These are phyloP conservation scores for Megaleporinus macrocephalus DNA, from an alignment of 2,113 vertebrate genomes.

Conservation along the genomic window DNA sequence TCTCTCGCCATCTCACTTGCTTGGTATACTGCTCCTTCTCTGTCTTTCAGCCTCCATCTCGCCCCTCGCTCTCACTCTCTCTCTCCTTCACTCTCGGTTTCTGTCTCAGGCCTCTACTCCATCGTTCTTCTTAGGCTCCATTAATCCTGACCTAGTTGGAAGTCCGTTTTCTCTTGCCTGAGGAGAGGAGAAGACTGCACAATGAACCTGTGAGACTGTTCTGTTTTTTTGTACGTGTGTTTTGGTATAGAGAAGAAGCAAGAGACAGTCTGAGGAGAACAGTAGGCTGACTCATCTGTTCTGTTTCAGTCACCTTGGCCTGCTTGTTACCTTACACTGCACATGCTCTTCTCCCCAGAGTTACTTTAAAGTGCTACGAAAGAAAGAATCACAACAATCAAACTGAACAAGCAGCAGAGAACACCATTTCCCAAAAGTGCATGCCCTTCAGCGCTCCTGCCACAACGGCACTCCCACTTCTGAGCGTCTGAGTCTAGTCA, in stretches of 20 bases:
- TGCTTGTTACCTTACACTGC: slow-evolving; percentile 9
- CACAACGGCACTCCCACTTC: not conserved
- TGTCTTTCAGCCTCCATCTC: not conserved
- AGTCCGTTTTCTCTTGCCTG: slow-evolving; percentile 30
- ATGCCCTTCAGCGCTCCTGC: not conserved
- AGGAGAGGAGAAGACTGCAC: slow-evolving; percentile 31
- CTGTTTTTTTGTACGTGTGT: not conserved
- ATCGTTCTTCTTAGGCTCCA: slow-evolving; percentile 15
- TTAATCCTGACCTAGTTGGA: slow-evolving; percentile 39
- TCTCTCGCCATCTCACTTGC: not conserved
- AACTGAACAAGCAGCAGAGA: not conserved
- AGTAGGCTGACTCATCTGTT: slow-evolving; percentile 5
- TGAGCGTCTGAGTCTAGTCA: not conserved
- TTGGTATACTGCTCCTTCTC: not conserved
- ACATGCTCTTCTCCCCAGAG: not conserved
- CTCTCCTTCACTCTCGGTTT: not conserved
- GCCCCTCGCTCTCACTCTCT: not conserved
- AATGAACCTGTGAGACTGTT: slow-evolving; percentile 16
- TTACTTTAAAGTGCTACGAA: not conserved
- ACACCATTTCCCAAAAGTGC: not conserved
- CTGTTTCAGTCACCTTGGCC: not conserved
- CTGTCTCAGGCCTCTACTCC: not conserved
- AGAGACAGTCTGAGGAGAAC: not conserved
- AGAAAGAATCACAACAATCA: not conserved
- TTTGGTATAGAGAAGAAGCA: not conserved